Conservation (phyloP, 2,113 vertebrate genomes). For the Ciconia boyciana region DNA sequence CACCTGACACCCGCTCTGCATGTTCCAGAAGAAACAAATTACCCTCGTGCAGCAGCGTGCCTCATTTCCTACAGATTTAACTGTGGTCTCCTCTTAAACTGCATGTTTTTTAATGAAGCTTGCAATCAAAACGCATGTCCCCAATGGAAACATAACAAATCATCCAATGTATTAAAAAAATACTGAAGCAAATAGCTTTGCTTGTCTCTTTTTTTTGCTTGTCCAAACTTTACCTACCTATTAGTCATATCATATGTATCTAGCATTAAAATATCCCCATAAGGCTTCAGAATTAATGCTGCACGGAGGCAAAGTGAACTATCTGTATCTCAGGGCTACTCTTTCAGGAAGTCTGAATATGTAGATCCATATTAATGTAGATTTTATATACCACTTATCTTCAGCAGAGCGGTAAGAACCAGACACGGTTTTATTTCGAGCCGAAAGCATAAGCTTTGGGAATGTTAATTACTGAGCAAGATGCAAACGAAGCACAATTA, state of each 20-base stretch:
- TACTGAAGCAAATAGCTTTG: not conserved
- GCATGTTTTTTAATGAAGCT: not conserved
- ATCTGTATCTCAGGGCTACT: not conserved
- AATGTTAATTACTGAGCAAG: not conserved
- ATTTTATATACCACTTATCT: not conserved
- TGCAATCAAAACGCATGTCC: rapidly evolving
- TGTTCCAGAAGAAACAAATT: not conserved
- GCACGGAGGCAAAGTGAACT: not conserved
- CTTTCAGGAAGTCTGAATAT: not conserved
- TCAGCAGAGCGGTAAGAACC: not conserved
- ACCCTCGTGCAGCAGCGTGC: not conserved
- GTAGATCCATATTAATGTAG: not conserved
- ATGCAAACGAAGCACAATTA: not conserved
- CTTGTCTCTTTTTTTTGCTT: not conserved
- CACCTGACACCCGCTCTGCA: not conserved
- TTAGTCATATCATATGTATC: not conserved
- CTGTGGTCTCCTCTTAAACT: not conserved
- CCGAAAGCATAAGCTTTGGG: not conserved
- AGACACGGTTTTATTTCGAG: not conserved
- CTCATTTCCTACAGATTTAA: not conserved
- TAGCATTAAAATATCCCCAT: not conserved
- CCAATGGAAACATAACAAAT: not conserved
- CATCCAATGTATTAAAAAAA: not conserved
- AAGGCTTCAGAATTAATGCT: not conserved
- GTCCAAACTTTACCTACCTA: not conserved